Base-by-base conservation (phyloP, 1,140 invertebrate genomes). In the Cherax quadricarinatus region DNA sequence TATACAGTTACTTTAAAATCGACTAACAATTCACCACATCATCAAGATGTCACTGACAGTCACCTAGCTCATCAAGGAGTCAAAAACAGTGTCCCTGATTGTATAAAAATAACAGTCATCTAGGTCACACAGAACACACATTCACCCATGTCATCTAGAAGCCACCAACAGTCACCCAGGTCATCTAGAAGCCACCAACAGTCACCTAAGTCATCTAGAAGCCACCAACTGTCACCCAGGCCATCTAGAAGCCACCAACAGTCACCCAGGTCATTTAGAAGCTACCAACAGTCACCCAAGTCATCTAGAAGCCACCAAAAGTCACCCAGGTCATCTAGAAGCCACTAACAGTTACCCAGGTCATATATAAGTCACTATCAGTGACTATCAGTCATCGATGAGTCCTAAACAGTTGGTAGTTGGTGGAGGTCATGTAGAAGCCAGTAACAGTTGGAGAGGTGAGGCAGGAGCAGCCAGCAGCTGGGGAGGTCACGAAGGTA, bases 401-500 rank as follows among this genome's bases (percentile, higher is more conserved):
- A 41, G 30, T 41, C 30, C 2, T 41, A 41, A 41, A 41, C 30
- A 41, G 30, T 41, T 41, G 30, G 30, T 41, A 41, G 57, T 60
- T 60, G 9, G 57, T 60, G 9, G 57, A 18, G 66, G 66, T 70
- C 66, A 21, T 5, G 5, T 18, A 21, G 66, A 18, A 70, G 66
- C 66, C 66, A 70, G 30, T 18, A 70, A 16, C 12, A 70, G 14
- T 21, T 70, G 66, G 14, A 12, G 5, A 70, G 66, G 66, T 81
- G 51, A 78, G 70, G 70, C 51, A 79, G 86, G 66, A 79, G 86
- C 73, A 48, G 79, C 70, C 9, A 51, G 53, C 70, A 60, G 49
- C 66, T 16, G 85, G 66, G 2, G 41, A 24, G 51, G 49, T 75
- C 75, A 62, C 53, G 49, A 62, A 21, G n/a, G 82, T 16, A 49